Conservation (phyloP, 2,113 vertebrate species). For the Columba livia region DNA sequence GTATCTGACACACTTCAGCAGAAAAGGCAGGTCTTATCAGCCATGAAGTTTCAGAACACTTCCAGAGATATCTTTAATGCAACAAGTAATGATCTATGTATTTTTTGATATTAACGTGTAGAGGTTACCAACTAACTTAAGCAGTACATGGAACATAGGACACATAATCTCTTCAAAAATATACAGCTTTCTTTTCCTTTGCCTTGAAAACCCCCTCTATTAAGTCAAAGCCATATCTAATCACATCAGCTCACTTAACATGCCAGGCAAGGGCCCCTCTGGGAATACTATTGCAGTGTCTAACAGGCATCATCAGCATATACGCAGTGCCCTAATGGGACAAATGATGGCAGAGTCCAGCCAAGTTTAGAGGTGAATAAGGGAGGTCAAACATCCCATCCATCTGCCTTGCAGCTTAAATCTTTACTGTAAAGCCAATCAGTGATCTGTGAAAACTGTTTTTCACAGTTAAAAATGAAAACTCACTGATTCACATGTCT, state of each 20-base stretch:
- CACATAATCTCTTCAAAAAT: neutral
- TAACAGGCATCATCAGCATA: neutral
- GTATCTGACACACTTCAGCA: neutral
- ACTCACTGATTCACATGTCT: neutral
- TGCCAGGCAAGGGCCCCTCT: neutral
- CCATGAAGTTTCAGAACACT: neutral
- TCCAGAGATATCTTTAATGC: neutral
- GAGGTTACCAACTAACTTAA: neutral
- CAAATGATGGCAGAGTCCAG: neutral
- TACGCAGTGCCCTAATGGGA: fast-evolving
- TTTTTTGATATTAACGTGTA: neutral
- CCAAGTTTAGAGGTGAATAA: neutral
- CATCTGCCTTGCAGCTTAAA: neutral
- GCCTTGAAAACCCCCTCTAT: neutral
- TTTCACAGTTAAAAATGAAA: neutral
- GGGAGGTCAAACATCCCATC: neutral
- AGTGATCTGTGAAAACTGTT: neutral
- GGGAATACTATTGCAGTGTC: neutral
- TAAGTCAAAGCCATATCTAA: neutral
- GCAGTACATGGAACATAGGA: neutral
- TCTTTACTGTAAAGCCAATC: neutral
- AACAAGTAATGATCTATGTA: neutral
- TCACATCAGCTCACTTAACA: neutral
- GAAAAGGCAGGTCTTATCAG: neutral
- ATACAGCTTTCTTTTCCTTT: neutral